Evolutionary conservation across 2,113 vertebrate species (phyloP).

Genomic region (Phylloscopus trochiloides): DNA sequence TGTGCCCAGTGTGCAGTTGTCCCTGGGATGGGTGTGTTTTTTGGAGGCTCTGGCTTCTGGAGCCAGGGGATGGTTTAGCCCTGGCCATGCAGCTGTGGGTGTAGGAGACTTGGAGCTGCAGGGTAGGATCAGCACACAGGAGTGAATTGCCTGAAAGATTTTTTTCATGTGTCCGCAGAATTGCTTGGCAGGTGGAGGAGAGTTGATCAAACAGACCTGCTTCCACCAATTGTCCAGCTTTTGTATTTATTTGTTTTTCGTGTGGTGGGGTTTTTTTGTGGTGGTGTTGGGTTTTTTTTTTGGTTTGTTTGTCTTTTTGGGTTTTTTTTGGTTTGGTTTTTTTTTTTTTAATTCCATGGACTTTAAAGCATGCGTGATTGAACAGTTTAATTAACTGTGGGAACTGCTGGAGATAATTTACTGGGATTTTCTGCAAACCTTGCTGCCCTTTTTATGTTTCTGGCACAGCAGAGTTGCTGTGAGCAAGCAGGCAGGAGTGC

Average conservation of each 20-base stretch:
- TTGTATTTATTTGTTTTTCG: not conserved
- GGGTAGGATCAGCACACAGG: not conserved
- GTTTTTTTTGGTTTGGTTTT: not conserved
- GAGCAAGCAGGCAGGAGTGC: not conserved
- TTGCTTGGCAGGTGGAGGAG: not conserved
- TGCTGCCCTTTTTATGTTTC: not conserved
- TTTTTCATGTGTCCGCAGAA: not conserved
- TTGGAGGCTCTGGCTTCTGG: not conserved
- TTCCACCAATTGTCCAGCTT: conserved; percentile 21
- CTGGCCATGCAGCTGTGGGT: not conserved
- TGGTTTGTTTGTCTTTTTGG: no score
- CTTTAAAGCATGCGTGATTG: not conserved
- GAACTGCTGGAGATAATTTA: not conserved
- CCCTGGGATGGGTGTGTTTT: not conserved
- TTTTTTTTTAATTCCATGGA: not conserved
- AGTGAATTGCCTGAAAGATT: not conserved
- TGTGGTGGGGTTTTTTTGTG: no score
- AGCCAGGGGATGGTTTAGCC: not conserved
- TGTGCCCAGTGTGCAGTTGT: not conserved
- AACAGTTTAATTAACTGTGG: conserved; percentile 14
- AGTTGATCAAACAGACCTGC: not conserved
- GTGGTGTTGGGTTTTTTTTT: no score
- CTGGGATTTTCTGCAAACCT: not conserved
- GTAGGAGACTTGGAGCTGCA: not conserved
- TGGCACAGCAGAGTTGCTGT: not conserved